Conservation (phyloP, 2,888 invertebrate genomes). For the Drosophila fulvimacula region DNA sequence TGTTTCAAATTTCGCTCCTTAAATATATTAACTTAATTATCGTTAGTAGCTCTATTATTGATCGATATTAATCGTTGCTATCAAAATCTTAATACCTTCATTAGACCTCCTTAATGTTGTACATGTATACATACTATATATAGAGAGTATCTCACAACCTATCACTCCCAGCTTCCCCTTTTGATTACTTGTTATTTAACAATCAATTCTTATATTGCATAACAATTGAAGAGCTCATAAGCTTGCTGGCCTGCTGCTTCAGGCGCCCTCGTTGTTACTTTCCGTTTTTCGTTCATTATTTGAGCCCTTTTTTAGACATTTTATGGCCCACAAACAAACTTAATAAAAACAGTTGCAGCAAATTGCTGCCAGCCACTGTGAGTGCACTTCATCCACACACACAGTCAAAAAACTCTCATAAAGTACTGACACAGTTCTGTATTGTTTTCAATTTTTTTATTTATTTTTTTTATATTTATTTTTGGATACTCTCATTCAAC, state of each 20-base stretch:
- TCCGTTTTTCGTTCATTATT: constrained; percentile 25
- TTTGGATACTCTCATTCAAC: constrained; percentile 19
- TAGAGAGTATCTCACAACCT: not conserved
- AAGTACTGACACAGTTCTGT: constrained; percentile 28
- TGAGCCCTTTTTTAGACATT: constrained; percentile 10
- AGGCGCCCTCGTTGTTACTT: constrained; percentile 11
- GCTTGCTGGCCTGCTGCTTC: not conserved
- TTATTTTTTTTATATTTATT: constrained; percentile 4
- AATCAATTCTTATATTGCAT: constrained; percentile 11
- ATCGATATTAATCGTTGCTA: no score
- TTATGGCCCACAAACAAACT: constrained; percentile 25
- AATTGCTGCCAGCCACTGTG: constrained; percentile 32
- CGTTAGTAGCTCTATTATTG: no score
- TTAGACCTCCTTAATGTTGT: no score
- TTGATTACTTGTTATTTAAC: constrained; percentile 14
- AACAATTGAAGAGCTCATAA: constrained; percentile 9
- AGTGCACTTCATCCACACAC: constrained; percentile 42
- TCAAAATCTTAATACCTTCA: no score
- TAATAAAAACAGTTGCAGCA: constrained; percentile 33
- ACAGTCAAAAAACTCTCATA: constrained; percentile 25
- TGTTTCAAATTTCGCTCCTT: no score
- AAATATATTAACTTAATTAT: no score
- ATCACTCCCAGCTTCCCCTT: not conserved
- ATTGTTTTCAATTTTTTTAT: constrained; percentile 13
- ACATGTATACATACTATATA: not conserved